Conservation (phyloP, 2,888 invertebrate species). For the Marronus borbonicus region DNA sequence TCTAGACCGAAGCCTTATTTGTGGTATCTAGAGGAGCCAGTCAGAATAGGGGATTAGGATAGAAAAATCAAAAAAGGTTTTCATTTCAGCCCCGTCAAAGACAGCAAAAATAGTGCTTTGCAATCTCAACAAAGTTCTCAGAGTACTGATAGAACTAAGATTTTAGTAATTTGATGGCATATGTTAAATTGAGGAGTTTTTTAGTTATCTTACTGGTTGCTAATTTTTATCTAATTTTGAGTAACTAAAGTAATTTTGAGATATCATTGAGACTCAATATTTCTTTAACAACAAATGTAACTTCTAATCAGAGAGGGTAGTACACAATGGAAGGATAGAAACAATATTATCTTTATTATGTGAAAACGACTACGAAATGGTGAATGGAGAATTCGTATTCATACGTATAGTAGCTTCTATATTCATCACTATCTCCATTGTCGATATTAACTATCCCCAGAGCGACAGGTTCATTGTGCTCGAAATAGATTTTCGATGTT, state of each 20-base stretch:
- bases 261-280: not conserved
- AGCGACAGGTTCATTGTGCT: constrained; percentile 45
- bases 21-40: too few species aligned
- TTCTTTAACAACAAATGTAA: constrained; percentile 1
- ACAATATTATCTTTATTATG: constrained; percentile 1
- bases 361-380: constrained; percentile 1
- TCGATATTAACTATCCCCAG: constrained; percentile 21
- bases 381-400: constrained; percentile 12
- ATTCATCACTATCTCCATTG: constrained; percentile 19
- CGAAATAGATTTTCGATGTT: constrained; percentile 46
- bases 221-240: too few species aligned
- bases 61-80: too few species aligned
- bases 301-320: not conserved
- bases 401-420: not conserved
- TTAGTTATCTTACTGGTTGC: too few species aligned
- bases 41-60: too few species aligned
- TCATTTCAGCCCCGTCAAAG: too few species aligned
- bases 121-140: too few species aligned
- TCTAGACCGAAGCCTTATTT: too few species aligned
- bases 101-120: too few species aligned
- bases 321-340: constrained; percentile 6
- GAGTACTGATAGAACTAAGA: too few species aligned
- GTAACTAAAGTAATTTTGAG: not conserved
- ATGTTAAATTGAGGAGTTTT: too few species aligned
- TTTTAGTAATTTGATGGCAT: too few species aligned